Conservation (phyloP, 1,140 invertebrate species). For the Heliothis subflexa region DNA sequence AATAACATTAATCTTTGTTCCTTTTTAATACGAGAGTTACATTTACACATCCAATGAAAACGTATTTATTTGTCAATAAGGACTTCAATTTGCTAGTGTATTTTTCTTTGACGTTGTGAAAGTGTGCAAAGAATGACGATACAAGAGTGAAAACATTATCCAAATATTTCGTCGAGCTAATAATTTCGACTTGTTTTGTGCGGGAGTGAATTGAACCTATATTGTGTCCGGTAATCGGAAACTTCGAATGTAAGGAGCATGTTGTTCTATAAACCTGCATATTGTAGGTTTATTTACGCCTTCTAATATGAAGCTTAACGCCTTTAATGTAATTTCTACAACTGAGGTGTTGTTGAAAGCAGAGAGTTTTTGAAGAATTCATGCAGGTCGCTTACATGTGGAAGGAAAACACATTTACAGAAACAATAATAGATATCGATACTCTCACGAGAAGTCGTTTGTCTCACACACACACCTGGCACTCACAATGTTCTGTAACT, state of each 20-base stretch:
- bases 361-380: conserved; percentile 39
- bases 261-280: conserved; percentile 78
- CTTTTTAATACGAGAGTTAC: conserved; percentile 67
- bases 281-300: conserved; percentile 73
- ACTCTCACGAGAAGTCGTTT: conserved; percentile 22
- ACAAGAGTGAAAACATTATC: conserved; percentile 71
- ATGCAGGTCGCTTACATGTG: conserved; percentile 30
- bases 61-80: conserved; percentile 69
- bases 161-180: conserved; percentile 62
- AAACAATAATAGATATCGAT: conserved; percentile 14
- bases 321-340: conserved; percentile 48
- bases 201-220: conserved; percentile 69
- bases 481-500: conserved; percentile 8
- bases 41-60: conserved; percentile 61
- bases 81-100: conserved; percentile 82
- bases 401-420: conserved; percentile 26
- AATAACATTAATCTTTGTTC: conserved; percentile 55
- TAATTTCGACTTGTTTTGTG: conserved; percentile 66
- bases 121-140: conserved; percentile 72
- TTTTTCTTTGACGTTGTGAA: conserved; percentile 75
- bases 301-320: conserved; percentile 51
- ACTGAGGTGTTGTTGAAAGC: conserved; percentile 36
- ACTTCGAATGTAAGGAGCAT: conserved; percentile 73
- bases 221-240: conserved; percentile 69
- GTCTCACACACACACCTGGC: not conserved